These are phyloP conservation scores for Pseudonaja textilis DNA, from an alignment of 2,113 vertebrate species.

Conservation along the genomic window DNA sequence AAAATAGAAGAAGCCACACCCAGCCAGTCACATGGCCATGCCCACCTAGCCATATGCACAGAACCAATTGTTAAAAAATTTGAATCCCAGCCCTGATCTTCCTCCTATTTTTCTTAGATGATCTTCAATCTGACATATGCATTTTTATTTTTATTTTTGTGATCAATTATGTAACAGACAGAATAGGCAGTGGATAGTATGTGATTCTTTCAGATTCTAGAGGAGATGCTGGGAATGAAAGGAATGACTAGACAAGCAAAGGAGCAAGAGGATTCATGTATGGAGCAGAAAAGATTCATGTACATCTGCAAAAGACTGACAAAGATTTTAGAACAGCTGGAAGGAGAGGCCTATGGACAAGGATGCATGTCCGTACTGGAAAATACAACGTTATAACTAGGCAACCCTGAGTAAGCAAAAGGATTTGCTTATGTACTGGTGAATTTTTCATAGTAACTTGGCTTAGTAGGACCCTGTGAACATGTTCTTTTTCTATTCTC, in stretches of 20 bases:
- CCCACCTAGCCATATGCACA: no score
- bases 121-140: background rate
- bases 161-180: background rate
- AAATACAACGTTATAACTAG: background rate
- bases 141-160: background rate
- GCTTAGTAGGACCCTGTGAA: background rate
- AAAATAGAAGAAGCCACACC: no score
- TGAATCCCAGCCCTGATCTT: no score
- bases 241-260: background rate
- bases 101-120: background rate
- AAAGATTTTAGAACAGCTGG: background rate
- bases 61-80: no score
- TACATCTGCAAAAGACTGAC: background rate
- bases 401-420: background rate
- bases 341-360: background rate
- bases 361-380: background rate
- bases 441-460: background rate
- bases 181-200: background rate
- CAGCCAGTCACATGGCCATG: no score
- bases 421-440: background rate
- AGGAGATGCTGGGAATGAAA: background rate
- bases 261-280: background rate
- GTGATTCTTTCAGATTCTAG: background rate
- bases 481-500: background rate
- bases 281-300: background rate